phyloP scores from a whole-genome alignment of 2,888 invertebrate species.

The Dasysyrphus tricinctus region DNA sequence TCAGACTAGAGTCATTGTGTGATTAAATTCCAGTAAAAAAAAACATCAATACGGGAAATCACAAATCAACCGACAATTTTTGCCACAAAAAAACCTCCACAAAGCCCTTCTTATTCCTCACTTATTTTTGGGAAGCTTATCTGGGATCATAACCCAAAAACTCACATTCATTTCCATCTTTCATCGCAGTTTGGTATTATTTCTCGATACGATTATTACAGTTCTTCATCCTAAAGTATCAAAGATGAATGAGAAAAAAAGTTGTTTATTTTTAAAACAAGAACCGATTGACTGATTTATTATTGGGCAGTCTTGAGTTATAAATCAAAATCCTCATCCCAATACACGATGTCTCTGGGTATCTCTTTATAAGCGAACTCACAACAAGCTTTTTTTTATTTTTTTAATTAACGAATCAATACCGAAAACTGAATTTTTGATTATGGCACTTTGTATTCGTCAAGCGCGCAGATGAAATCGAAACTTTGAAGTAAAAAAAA shows the following conservation, averaged over 20 bases:
- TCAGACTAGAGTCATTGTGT: conserved; percentile 24
- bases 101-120: neutral
- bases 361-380: conserved; percentile 19
- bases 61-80: conserved; percentile 17
- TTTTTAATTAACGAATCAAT: conserved; percentile 62
- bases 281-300: conserved; percentile 71
- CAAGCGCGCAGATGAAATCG: conserved; percentile 14
- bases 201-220: conserved; percentile 44
- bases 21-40: neutral
- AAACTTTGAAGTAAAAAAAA: conserved; percentile 2
- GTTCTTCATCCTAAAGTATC: conserved; percentile 11
- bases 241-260: conserved; percentile 7
- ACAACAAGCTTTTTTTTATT: conserved; percentile 32
- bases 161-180: conserved; percentile 44
- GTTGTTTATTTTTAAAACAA: conserved; percentile 34
- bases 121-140: conserved; percentile 11
- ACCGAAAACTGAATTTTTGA: conserved; percentile 33
- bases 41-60: conserved; percentile 21
- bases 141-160: conserved; percentile 47
- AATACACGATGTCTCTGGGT: neutral
- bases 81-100: conserved; percentile 16
- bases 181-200: conserved; percentile 40
- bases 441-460: conserved; percentile 30
- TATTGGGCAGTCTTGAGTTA: conserved; percentile 55
- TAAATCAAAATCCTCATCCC: conserved; percentile 59